These are phyloP conservation scores for Carettochelys insculpta DNA, from an alignment of 2,113 vertebrate species.

Conservation along the genomic window DNA sequence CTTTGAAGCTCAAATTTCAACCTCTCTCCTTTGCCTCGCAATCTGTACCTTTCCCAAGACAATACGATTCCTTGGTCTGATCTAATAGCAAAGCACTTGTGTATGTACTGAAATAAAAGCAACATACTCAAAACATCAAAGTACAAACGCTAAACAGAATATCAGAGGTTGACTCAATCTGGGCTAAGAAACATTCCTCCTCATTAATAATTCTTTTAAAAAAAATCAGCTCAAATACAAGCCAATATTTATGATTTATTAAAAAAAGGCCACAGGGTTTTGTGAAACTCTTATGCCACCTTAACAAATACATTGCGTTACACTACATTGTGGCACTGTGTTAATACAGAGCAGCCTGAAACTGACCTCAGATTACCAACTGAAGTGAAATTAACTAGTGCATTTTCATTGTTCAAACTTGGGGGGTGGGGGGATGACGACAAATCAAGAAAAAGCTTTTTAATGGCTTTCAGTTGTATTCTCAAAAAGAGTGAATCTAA, in stretches of 20 bases:
- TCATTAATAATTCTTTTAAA: constrained; percentile 16
- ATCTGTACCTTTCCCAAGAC: constrained; percentile 22
- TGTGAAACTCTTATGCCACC: neutral
- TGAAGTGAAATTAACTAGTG: neutral
- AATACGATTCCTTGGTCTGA: neutral
- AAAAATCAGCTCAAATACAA: neutral
- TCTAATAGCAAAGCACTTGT: constrained; percentile 39
- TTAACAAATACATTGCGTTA: neutral
- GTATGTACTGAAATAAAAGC: constrained; percentile 21
- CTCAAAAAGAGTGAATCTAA: no score
- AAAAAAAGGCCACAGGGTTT: neutral
- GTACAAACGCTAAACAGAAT: constrained; percentile 1
- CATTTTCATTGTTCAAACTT: neutral
- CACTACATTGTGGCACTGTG: neutral
- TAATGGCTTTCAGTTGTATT: no score
- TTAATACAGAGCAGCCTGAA: neutral
- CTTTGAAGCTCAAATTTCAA: constrained; percentile 56
- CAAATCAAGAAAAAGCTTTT: no score
- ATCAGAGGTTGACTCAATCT: constrained; percentile 10
- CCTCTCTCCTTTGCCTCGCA: constrained; percentile 11
- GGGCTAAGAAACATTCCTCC: constrained; percentile 6
- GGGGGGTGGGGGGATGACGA: no score
- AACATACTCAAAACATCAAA: constrained; percentile 57
- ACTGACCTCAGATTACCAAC: neutral
- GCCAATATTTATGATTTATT: neutral